These are phyloP conservation scores for Lipophrys pholis DNA, from an alignment of 2,113 vertebrate genomes.

Conservation along the genomic window DNA sequence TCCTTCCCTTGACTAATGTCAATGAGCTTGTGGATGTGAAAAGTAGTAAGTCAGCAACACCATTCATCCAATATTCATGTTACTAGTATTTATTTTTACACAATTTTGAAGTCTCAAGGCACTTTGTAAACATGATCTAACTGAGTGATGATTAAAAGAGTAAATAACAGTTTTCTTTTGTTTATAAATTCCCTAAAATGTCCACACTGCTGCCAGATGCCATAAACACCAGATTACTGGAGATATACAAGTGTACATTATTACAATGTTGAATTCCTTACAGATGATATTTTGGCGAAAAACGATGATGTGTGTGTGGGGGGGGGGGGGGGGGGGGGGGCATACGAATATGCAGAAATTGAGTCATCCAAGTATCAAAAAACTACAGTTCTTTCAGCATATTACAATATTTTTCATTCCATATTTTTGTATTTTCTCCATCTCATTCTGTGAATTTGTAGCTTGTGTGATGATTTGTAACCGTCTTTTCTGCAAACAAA, in stretches of 20 bases:
- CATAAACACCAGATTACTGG: background rate
- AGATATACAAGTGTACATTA: background rate
- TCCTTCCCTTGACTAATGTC: too few species aligned
- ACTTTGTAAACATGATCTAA: background rate
- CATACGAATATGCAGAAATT: background rate
- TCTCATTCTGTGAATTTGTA: background rate
- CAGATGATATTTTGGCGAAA: background rate
- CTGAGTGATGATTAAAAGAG: background rate
- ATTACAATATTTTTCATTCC: too few species aligned
- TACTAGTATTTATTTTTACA: slow-evolving; percentile 44
- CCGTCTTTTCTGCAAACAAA: background rate
- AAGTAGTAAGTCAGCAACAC: slow-evolving; percentile 5
- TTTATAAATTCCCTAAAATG: background rate
- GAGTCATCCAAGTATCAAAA: too few species aligned
- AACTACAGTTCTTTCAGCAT: too few species aligned
- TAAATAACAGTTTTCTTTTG: background rate
- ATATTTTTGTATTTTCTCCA: too few species aligned
- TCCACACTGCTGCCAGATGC: background rate
- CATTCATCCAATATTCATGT: background rate
- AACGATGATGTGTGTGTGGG: too few species aligned
- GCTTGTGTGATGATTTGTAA: background rate
- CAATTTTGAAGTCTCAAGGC: slow-evolving; percentile 17
- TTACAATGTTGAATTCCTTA: background rate
- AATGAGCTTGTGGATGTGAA: background rate
- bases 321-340: too few species aligned